Conservation (phyloP, 2,113 vertebrate species). For the Mus pahari region DNA sequence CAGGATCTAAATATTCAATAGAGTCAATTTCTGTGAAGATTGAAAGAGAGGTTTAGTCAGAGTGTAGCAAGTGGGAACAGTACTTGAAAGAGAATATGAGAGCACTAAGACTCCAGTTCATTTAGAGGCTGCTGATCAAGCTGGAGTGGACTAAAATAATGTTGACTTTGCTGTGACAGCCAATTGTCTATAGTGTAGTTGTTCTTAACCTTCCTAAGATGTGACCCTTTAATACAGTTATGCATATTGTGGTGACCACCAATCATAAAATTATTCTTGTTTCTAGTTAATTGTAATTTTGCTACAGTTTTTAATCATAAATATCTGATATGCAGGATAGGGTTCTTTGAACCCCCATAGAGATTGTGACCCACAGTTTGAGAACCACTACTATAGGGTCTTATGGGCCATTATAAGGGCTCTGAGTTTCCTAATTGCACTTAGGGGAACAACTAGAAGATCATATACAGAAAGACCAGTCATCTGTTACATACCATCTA, state of each 20-base stretch:
- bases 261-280: background rate
- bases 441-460: background rate
- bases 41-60: background rate
- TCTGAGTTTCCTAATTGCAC: background rate
- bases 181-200: fast-evolving
- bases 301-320: too few relatives aligned
- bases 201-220: background rate
- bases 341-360: too few relatives aligned
- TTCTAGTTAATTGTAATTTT: background rate
- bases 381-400: too few relatives aligned
- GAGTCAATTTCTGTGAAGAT: background rate
- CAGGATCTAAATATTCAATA: background rate
- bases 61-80: background rate
- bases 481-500: background rate
- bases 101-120: too few relatives aligned
- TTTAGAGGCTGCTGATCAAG: fast-evolving
- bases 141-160: fast-evolving
- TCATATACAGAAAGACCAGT: background rate
- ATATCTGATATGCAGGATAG: background rate
- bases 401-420: too few relatives aligned
- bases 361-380: too few relatives aligned
- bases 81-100: background rate
- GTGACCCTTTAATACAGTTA: background rate
- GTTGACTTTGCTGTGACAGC: background rate
- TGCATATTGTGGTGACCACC: background rate